phyloP scores from a whole-genome alignment of 2,797 vertebrate species.

The Staurois parvus region DNA sequence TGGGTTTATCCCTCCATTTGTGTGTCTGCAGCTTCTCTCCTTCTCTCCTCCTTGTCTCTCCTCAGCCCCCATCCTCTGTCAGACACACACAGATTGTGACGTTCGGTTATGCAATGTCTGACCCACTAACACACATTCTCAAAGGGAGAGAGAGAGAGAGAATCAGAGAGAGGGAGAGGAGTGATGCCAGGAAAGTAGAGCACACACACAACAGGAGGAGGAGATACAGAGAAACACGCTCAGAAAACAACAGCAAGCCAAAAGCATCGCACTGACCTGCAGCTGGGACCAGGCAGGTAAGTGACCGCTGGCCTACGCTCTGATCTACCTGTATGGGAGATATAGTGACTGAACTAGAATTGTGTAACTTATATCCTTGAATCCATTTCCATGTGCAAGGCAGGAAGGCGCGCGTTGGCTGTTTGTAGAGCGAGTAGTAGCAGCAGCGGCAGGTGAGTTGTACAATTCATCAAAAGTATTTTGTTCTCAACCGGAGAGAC shows the following conservation, averaged over 20 bases:
- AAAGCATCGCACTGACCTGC: not conserved
- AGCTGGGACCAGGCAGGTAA: constrained; percentile 9
- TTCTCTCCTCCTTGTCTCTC: not conserved
- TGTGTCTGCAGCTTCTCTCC: not conserved
- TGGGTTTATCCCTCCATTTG: constrained; percentile 13
- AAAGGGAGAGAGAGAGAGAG: constrained; percentile 20
- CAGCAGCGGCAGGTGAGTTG: no score
- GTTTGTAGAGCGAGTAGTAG: not conserved
- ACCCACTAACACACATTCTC: constrained; percentile 59
- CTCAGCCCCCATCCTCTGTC: constrained; percentile 2
- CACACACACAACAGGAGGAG: constrained; percentile 27
- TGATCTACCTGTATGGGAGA: no score
- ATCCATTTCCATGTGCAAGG: no score
- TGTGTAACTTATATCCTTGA: no score
- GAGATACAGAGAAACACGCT: constrained; percentile 19
- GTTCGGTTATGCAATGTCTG: constrained; percentile 59
- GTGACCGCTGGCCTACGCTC: not conserved
- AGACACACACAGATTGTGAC: constrained; percentile 57
- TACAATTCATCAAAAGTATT: no score
- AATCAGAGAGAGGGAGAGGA: constrained; percentile 22
- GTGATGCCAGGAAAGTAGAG: constrained; percentile 38
- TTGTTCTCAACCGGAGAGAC: no score
- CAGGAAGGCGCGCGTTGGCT: not conserved
- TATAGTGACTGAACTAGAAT: no score
- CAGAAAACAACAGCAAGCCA: constrained; percentile 35